Evolutionary conservation across 2,113 vertebrate species (phyloP).

Genomic region (Condylura cristata): DNA sequence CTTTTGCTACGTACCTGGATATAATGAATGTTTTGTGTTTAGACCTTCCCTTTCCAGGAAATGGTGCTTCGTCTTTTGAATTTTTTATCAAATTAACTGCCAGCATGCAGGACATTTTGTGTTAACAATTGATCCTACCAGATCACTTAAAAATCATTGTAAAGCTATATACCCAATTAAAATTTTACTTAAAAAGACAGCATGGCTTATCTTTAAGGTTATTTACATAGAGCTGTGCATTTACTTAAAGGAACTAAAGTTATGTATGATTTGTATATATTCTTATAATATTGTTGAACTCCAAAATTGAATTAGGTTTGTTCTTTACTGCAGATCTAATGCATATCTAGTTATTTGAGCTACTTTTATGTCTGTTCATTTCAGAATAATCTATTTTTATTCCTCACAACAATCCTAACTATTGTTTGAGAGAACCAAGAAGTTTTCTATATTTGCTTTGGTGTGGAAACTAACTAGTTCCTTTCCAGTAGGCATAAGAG

Average conservation of each 20-base stretch:
- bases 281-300: background rate
- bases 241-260: slow-evolving; percentile 40
- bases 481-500: background rate
- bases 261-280: background rate
- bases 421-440: background rate
- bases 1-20: slow-evolving; percentile 45
- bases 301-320: slow-evolving; percentile 8
- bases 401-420: background rate
- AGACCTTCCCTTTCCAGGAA: background rate
- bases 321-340: background rate
- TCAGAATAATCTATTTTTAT: background rate
- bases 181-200: background rate
- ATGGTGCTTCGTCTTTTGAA: slow-evolving; percentile 14
- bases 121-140: slow-evolving; percentile 1
- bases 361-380: background rate
- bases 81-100: slow-evolving; percentile 64
- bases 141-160: background rate
- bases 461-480: background rate
- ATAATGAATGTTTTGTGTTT: slow-evolving; percentile 64
- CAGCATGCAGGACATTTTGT: slow-evolving; percentile 57
- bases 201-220: background rate
- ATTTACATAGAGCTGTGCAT: background rate
- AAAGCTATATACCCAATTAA: slow-evolving; percentile 33
- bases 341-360: background rate
- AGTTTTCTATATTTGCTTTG: background rate